Base-by-base conservation (phyloP, 1,140 invertebrate species). In the Drosophila nebulosa region DNA sequence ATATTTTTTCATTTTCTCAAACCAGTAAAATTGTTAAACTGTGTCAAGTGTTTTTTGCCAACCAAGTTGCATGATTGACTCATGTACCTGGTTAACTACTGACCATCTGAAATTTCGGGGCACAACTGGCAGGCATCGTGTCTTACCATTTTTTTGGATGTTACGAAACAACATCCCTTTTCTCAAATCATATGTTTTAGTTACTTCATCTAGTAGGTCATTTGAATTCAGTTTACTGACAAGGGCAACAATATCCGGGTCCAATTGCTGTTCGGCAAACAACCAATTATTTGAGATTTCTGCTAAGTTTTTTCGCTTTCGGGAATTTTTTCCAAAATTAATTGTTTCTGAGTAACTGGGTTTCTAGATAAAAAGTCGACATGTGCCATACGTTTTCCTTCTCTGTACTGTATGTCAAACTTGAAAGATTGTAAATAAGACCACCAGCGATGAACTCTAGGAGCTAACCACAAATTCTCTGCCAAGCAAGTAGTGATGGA, bases 11-110 rank as follows among this genome's bases (percentile, higher is more conserved):
- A 21, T 26, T 56, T 64, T 32, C 2, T 51, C 61, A 58, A 80
- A 80, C 69, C 70, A 78, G 56, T 74, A 74, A 18, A 32, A 21
- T 3, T 78, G 50, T 42, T 74, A 78, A 1, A 74, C 14, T 51
- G 78, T 88, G 30, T 79, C 69, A 12, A 77, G 35, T n/a, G 59
- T 83, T 42, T 89, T 83, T 42, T 86, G 68, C 70, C 61, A 75
- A 24, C 85, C 76, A 42, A 84, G 52, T 60, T 88, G 83, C 70
- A 56, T 59, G 35, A 58, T 58, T 14, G 35, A 66, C 14, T 63
- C 42, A n/a, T n/a, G 91, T 16, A 81, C 52, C 39, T 74, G 61
- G 42, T 90, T 81, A 24, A 92, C 76, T 9, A 91, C 50, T 3
- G 83, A 80, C 77, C 80, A 91, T 27, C 64, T 42, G 18, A 89